Evolutionary conservation across 2,888 invertebrate species (phyloP).

Genomic region (Nymphalis urticae): DNA sequence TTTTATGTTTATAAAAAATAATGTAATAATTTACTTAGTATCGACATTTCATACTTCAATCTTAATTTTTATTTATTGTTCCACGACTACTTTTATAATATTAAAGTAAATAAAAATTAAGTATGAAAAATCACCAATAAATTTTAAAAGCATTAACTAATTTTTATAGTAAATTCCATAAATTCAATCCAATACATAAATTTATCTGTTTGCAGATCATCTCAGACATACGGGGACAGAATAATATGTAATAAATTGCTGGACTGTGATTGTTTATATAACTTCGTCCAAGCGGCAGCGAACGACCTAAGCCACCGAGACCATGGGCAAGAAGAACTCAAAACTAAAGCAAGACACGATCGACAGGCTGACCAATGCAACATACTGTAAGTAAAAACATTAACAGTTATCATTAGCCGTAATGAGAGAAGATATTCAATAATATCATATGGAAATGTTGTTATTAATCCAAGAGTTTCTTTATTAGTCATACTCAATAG

Average conservation of each 20-base stretch:
- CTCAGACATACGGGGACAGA: constrained; percentile 46
- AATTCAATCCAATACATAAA: not conserved
- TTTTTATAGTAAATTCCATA: not conserved
- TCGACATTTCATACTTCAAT: too few relatives aligned
- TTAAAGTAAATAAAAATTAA: too few relatives aligned
- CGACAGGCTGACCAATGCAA: constrained; percentile 93
- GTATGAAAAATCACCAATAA: not conserved
- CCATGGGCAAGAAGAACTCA: constrained; percentile 97
- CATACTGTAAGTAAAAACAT: constrained; percentile 90
- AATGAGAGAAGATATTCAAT: too few relatives aligned
- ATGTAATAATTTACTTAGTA: too few relatives aligned
- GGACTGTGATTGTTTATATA: constrained; percentile 45
- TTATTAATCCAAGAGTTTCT: not conserved
- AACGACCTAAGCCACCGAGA: constrained; percentile 47
- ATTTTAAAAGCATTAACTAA: not conserved
- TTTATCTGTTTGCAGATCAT: constrained; percentile 55
- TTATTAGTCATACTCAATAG: not conserved
- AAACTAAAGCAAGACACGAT: constrained; percentile 98
- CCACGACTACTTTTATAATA: too few relatives aligned
- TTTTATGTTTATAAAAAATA: too few relatives aligned
- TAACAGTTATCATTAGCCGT: too few relatives aligned
- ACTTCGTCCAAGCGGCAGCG: constrained; percentile 47
- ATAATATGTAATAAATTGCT: constrained; percentile 70
- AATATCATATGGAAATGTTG: not conserved
- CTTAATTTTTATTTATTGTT: too few relatives aligned